A percentile compares a stretch with the other conserved stretches of the same genome.
Conservation (phyloP, 2,113 vertebrate genomes). For the Neolamprologus sp. region DNA sequence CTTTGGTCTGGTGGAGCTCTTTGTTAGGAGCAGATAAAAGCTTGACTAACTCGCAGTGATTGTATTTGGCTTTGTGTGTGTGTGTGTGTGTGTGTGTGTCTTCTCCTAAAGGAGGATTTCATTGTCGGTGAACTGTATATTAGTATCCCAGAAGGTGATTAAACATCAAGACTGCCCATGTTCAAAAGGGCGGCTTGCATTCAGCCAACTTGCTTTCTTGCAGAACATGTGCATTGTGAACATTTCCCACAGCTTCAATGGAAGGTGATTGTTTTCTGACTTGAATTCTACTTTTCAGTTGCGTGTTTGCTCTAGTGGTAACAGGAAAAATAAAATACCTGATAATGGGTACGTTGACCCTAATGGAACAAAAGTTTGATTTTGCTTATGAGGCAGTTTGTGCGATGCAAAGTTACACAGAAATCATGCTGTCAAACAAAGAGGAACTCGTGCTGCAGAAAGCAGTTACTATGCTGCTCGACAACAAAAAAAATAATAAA, state of each 20-base stretch:
- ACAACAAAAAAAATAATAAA: not conserved
- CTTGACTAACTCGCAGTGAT: not conserved
- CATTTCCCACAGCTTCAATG: not conserved
- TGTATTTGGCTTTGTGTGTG: conserved; percentile 1
- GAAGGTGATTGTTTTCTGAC: not conserved
- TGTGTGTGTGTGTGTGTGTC: not conserved
- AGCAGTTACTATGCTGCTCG: not conserved
- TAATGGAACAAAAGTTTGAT: not conserved
- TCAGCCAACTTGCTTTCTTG: not conserved
- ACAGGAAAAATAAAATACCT: not conserved
- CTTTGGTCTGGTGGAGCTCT: conserved; percentile 21
- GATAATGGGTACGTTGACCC: not conserved
- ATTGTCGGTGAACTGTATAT: not conserved
- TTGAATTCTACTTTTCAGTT: not conserved
- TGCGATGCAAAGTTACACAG: not conserved
- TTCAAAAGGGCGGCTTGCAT: not conserved
- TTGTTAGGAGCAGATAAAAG: conserved; percentile 39
- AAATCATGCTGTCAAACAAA: not conserved
- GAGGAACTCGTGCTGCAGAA: not conserved
- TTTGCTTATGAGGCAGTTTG: not conserved
- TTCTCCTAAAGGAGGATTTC: not conserved
- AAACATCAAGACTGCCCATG: not conserved
- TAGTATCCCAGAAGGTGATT: not conserved
- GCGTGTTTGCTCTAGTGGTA: not conserved
- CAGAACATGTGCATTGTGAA: not conserved